A percentile compares a stretch with the other conserved stretches of the same genome.
Evolutionary conservation across 2,888 invertebrate genomes (phyloP).

Genomic region (Strigamia maritima): DNA sequence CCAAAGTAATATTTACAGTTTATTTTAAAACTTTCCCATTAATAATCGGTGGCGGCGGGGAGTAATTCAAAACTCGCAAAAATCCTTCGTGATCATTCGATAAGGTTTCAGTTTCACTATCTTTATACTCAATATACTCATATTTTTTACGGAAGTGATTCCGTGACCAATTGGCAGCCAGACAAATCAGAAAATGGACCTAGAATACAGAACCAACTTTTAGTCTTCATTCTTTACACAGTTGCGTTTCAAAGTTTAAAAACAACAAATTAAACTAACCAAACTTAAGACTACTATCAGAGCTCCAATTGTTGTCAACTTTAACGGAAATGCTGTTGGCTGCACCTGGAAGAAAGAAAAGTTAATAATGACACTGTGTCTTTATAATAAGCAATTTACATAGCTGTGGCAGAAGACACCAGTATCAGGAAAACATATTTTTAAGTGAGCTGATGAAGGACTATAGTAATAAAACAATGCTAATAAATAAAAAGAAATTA

Average conservation of each 20-base stretch:
- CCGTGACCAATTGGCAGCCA: constrained; percentile 1
- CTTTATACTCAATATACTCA: background rate
- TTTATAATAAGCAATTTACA: background rate
- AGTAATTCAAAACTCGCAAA: background rate
- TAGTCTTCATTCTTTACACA: too few relatives aligned
- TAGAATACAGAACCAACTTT: background rate
- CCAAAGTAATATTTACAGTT: background rate
- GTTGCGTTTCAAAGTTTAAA: too few relatives aligned
- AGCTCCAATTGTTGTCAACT: background rate
- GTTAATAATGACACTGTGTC: background rate
- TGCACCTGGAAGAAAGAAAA: background rate
- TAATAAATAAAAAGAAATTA: background rate
- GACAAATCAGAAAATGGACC: constrained; percentile 3
- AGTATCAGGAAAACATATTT: constrained; percentile 7
- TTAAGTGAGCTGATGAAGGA: background rate
- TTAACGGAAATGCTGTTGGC: background rate
- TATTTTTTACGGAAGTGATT: background rate
- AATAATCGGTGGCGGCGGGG: background rate
- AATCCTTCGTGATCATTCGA: background rate
- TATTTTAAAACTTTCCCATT: background rate
- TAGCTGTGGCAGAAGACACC: constrained; percentile 14
- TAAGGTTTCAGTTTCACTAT: background rate
- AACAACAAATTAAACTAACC: background rate
- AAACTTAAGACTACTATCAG: constrained; percentile 5
- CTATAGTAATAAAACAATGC: constrained; percentile 15